Evolutionary conservation across 2,797 vertebrate genomes (phyloP).

Genomic region (Propithecus deckenii): DNA sequence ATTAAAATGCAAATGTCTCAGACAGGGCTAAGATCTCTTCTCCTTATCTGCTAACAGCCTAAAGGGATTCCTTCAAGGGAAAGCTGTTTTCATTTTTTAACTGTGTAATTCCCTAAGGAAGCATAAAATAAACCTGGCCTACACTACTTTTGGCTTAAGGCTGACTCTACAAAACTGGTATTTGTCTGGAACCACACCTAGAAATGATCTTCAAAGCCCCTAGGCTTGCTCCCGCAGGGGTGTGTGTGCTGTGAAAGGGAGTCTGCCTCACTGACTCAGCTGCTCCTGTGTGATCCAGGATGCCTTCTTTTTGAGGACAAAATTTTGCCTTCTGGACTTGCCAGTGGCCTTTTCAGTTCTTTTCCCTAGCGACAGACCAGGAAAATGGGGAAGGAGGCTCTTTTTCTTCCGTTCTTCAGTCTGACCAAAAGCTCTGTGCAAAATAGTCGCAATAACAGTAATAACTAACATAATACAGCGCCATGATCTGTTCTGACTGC

Average conservation of each 20-base stretch:
- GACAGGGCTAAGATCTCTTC: background rate
- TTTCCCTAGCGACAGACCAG: background rate
- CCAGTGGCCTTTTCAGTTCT: background rate
- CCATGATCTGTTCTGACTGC: background rate
- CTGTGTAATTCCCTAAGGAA: conserved; percentile 47
- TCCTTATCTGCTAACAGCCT: conserved; percentile 49
- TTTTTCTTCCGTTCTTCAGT: background rate
- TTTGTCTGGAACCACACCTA: background rate
- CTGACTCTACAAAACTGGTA: background rate
- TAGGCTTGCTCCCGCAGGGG: background rate
- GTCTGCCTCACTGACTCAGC: too few species aligned
- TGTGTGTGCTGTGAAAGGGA: background rate
- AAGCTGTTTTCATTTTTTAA: conserved; percentile 28
- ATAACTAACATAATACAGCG: background rate
- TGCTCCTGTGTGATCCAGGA: too few species aligned
- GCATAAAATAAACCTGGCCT: conserved; percentile 41
- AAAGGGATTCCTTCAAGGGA: conserved; percentile 41
- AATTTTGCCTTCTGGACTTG: background rate
- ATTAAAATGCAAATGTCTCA: conserved; percentile 65
- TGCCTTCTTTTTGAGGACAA: background rate
- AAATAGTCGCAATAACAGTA: background rate
- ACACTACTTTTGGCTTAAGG: background rate
- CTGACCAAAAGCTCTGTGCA: background rate
- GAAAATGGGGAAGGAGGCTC: background rate
- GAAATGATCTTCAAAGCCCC: background rate